These are phyloP conservation scores for Nyctibius bracteatus DNA, from an alignment of 2,113 vertebrate genomes.

Conservation along the genomic window DNA sequence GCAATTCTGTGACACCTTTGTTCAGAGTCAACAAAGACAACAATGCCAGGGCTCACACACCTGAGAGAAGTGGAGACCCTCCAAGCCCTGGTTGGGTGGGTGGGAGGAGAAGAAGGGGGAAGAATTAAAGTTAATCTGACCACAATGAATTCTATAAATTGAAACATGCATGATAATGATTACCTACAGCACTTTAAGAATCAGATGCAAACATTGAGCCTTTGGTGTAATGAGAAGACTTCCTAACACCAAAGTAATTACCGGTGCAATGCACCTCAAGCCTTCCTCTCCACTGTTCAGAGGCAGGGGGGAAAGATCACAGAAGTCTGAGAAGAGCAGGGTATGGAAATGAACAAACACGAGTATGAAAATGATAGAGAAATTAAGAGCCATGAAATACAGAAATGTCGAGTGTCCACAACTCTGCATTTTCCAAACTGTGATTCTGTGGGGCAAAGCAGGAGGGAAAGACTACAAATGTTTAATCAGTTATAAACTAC, in stretches of 20 bases:
- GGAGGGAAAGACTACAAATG: background rate
- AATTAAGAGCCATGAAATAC: background rate
- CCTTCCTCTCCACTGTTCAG: background rate
- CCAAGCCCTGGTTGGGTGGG: background rate
- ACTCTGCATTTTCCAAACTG: background rate
- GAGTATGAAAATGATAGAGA: background rate
- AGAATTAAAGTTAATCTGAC: slow-evolving; percentile 9
- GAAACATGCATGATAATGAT: background rate
- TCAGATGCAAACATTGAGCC: background rate
- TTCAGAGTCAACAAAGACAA: slow-evolving; percentile 23
- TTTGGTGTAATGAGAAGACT: background rate
- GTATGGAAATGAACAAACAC: background rate
- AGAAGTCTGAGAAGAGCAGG: background rate
- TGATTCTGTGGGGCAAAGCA: background rate
- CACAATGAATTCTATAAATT: background rate
- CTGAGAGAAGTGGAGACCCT: background rate
- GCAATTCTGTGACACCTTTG: slow-evolving; percentile 54
- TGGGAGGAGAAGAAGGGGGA: background rate
- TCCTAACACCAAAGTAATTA: background rate
- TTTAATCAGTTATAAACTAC: background rate
- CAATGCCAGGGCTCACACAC: background rate
- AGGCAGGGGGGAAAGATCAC: background rate
- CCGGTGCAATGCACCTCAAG: background rate
- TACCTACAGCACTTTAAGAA: background rate
- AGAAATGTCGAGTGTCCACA: background rate